Base-by-base conservation (phyloP, 2,113 vertebrate species). In the Octodon degus region DNA sequence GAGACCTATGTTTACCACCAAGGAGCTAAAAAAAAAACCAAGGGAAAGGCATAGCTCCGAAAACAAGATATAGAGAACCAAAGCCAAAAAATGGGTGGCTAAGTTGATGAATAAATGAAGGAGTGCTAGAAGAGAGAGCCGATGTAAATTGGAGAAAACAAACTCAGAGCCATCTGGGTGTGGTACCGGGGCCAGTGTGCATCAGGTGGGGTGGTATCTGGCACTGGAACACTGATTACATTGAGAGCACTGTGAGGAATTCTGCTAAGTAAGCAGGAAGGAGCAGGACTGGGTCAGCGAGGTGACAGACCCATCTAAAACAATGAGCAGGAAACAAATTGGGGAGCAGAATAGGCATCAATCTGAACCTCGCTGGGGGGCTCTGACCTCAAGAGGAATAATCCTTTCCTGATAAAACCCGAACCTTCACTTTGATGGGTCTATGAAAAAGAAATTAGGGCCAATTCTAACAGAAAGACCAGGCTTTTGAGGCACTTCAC, bases 401-500 rank as follows among this genome's bases (percentile, higher is more conserved):
- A 87, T 76, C 65, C 50, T 70, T 86, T 60, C 22, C 70, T 89
- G 86, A 91, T 62, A 96, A 96, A 96, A 77, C 81, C 76, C 63
- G 55, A 93, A 82, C 58, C 67, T 94, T 90, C 50, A 24, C 89
- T 96, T 89, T 77, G 82, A 92, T 90, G 84, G 22, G 67, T 55
- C 58, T 90, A 55, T 81, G 85, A 94, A 84, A 96, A 96, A 95
- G 70, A 97, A 88, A 95, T 88, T 58, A 82, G 81, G 74, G 27
- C 80, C 25, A 14, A 90, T 76, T 96, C 53, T 86, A 77, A 96
- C 34, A 91, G 47, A 81, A 93, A 91, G 94, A 76, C 11, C 0
- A 25, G 89, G 70, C 68, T 93, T 95, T 89, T 94, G 86, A 96
- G 95, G 60, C 40, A 85, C 65, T 67, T 89, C 86, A 55, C 0